Evolutionary conservation across 2,888 invertebrate genomes (phyloP), one percentile per base, ranked within the genome.

Genomic region (Pseudococcus viburni): DNA sequence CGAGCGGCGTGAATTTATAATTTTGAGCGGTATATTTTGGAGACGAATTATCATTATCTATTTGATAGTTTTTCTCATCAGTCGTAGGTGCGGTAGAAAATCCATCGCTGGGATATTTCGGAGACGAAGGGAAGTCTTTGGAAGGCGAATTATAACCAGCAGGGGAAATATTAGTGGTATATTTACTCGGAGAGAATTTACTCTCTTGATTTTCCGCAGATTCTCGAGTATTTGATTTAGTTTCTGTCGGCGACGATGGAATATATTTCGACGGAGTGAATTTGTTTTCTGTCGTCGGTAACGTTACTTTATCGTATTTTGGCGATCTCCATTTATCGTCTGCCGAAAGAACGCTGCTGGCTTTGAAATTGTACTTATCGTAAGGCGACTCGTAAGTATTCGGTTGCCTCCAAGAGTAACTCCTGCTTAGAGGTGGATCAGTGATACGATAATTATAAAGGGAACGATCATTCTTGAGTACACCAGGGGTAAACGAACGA

Each of bases 391-490:
- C 33, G 46, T 46, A 83, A 46, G 46, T 19, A 83, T n/a, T 83
- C 0, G 80, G 80, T 9, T 42, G 26, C 19, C 12, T 83, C 80
- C 80, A 83, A 19, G 80, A 83, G 19, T 83, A 83, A 83, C 33
- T 83, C 3, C 42, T 46, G 11, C 11, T 83, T 0, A 46, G 11
- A 19, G 7, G 46, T 3, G 46, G 46, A 12, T 83, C 42, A 4
- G 80, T 19, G 19, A 46, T 42, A 46, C 80, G 80, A 83, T 83
- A 83, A 46, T 83, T 83, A 83, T 83, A 83, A n/a, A 46, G 46
- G 8, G 77, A 77, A 39, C 77, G 77, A 77, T 77, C 77, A 9
- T 83, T 83, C 46, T 11, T 83, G 46, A 83, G 22, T 3, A 83
- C 8, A 19, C 19, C 19, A 0, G 80, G 46, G 19, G 39, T 83